Conservation (phyloP, 2,888 invertebrate genomes). For the Meliscaeva auricollis region DNA sequence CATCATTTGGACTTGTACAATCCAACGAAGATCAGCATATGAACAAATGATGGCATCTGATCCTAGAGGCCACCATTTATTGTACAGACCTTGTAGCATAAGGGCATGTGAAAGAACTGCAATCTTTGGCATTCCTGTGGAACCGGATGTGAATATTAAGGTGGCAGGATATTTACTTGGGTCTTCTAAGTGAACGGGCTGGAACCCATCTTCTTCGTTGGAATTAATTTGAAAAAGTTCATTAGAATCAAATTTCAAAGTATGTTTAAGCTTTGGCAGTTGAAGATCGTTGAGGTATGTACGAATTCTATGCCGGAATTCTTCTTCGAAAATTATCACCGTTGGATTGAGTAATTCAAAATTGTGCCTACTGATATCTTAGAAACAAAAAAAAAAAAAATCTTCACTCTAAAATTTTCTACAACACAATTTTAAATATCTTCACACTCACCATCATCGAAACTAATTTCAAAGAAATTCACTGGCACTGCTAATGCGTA, state of each 20-base stretch:
- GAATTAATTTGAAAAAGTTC: not conserved
- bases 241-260: not conserved
- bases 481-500: constrained; percentile 68
- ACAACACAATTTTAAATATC: not conserved
- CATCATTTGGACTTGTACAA: constrained; percentile 58
- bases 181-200: constrained; percentile 43
- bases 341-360: constrained; percentile 55
- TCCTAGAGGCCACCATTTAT: constrained; percentile 16
- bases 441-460: constrained; percentile 61
- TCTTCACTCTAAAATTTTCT: not conserved
- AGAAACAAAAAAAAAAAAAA: not conserved
- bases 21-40: constrained; percentile 66
- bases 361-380: constrained; percentile 49
- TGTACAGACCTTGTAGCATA: constrained; percentile 14
- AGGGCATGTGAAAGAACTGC: constrained; percentile 61
- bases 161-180: constrained; percentile 50
- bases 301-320: constrained; percentile 15
- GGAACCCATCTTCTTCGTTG: not conserved
- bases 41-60: constrained; percentile 46
- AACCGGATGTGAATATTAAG: constrained; percentile 69
- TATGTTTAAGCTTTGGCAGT: constrained; percentile 18
- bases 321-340: constrained; percentile 65
- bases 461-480: constrained; percentile 75
- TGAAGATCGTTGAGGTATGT: constrained; percentile 5
- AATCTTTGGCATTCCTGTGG: constrained; percentile 68